These are phyloP conservation scores for Cecidostiba fungosa DNA, from an alignment of 2,888 invertebrate species.

Conservation along the genomic window DNA sequence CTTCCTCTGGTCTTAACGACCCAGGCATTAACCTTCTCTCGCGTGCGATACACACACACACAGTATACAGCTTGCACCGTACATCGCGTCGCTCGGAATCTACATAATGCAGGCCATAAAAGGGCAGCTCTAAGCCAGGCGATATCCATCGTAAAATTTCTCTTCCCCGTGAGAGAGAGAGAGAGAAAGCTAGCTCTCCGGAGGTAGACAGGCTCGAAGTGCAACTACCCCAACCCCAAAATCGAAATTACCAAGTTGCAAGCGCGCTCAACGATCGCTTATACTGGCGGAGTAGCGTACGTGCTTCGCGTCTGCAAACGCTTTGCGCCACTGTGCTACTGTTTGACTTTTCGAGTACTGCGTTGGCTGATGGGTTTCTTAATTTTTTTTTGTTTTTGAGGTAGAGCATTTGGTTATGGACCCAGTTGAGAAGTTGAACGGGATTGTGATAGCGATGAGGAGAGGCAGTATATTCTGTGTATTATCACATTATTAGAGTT, in stretches of 20 bases:
- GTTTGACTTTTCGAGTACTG: not conserved
- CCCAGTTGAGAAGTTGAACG: not conserved
- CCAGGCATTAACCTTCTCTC: conserved; percentile 1
- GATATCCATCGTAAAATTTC: conserved; percentile 59
- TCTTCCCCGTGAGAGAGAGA: not conserved
- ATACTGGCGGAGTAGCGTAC: conserved; percentile 45
- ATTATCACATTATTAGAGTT: no score
- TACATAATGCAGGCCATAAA: conserved; percentile 58
- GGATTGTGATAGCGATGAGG: not conserved
- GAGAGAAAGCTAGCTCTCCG: not conserved
- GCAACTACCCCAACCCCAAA: conserved; percentile 41
- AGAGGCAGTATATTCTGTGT: no score
- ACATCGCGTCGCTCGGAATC: conserved; percentile 38
- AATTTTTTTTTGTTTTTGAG: not conserved
- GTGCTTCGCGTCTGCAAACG: conserved; percentile 47
- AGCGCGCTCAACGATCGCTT: conserved; percentile 48
- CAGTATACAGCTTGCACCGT: not conserved
- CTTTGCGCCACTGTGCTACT: not conserved
- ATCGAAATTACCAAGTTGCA: conserved; percentile 62
- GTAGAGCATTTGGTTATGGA: not conserved
- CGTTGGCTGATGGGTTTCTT: conserved; percentile 15
- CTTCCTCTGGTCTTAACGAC: not conserved
- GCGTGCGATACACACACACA: not conserved
- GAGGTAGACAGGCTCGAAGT: conserved; percentile 24
- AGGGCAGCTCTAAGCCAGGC: conserved; percentile 43